Base-by-base conservation (phyloP, 2,113 vertebrate genomes). In the Gracilinanus agilis region DNA sequence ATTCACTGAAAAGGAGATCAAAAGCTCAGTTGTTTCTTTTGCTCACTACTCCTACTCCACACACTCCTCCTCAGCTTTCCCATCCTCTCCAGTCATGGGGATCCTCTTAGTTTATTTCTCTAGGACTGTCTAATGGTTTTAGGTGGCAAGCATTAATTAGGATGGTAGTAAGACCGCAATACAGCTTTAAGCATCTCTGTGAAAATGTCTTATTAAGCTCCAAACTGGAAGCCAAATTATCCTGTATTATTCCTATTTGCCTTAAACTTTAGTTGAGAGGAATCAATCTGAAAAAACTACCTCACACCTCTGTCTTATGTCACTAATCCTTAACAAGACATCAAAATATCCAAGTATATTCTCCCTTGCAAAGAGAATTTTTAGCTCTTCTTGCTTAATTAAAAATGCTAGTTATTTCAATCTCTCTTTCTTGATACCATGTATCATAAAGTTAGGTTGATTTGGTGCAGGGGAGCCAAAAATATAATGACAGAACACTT, bases 141-240 rank as follows among this genome's bases (percentile, higher is more conserved):
- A 96, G 97, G 96, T 97, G 93, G 53, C 16, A 88, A 90, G 90
- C 91, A 58, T 93, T 98, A 98, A 98, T 98, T 98, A 98, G 98
- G 95, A 94, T 90, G 24, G 24, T 29, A n/a, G 2, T 88, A 56
- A 92, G 94, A 92, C 89, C 96, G 90, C 61, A 96, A 94, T 88
- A 97, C 83, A 96, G 83, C 90, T 94, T 61, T 90, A 92, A 97
- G 94, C 94, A 91, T 95, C 94, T 90, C 92, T 75, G 3, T 55
- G 91, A 97, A 98, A 97, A 56, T 67, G 40, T 96, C 96, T 98
- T 98, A 97, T 98, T 98, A 98, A 95, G 92, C 93, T 95, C 91
- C 55, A 90, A 97, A 53, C 92, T 93, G 97, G 49, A n/a, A 49
- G 94, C 90, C 88, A 98, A 98, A 98, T 95, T 97, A 95, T 98